A percentile compares a stretch with the other conserved stretches of the same genome.
phyloP scores from a whole-genome alignment of 2,113 vertebrate species.

The Lophotis ruficrista region DNA sequence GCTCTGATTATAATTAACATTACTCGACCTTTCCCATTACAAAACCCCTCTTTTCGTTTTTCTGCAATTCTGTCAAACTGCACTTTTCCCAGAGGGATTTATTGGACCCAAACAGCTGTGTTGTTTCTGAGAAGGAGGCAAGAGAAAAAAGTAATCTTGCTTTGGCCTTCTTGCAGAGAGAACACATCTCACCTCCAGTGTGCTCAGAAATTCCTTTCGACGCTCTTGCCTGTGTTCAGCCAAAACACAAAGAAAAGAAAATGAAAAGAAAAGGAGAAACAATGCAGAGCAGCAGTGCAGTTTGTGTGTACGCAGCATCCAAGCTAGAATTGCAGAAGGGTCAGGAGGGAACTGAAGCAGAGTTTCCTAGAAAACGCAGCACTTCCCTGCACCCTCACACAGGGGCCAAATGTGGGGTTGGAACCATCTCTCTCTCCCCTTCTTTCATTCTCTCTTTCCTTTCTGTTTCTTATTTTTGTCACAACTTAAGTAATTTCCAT shows the following conservation, averaged over 20 bases:
- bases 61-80: neutral
- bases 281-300: neutral
- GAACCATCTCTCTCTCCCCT: neutral
- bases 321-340: neutral
- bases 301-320: neutral
- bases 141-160: neutral
- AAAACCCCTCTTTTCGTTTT: neutral
- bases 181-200: neutral
- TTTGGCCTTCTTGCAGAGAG: neutral
- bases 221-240: neutral
- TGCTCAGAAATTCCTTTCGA: conserved; percentile 12
- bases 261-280: neutral
- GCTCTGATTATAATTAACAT: neutral
- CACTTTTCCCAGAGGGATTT: conserved; percentile 6
- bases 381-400: neutral
- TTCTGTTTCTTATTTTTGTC: neutral
- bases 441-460: neutral
- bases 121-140: neutral
- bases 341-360: neutral
- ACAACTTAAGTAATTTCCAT: neutral
- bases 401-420: neutral
- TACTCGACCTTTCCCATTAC: neutral
- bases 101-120: neutral
- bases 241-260: neutral
- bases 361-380: neutral